Percentiles rank a stretch among this genome's conserved stretches.
phyloP scores from a whole-genome alignment of 2,888 invertebrate species.

The Heliconius aoede region DNA sequence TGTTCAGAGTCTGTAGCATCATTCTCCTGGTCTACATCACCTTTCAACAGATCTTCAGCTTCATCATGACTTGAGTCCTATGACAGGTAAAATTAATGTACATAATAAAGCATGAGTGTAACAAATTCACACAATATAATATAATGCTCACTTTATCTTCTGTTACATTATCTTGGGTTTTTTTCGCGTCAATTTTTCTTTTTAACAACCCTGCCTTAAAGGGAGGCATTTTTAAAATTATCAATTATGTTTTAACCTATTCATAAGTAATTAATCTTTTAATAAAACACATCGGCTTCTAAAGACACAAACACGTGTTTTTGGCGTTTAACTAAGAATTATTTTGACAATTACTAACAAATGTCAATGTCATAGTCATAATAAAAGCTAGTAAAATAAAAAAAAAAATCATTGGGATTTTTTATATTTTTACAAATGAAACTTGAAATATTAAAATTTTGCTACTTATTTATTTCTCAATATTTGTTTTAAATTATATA shows the following conservation, averaged over 20 bases:
- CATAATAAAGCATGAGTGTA: conserved; percentile 18
- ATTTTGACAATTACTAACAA: conserved; percentile 13
- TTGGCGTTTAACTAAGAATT: conserved; percentile 15
- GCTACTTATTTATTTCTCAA: background rate
- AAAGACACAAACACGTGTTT: conserved; percentile 40
- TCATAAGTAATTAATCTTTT: background rate
- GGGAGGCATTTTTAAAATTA: conserved; percentile 68
- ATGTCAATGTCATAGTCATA: conserved; percentile 10
- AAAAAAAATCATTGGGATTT: too few species aligned
- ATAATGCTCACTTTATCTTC: conserved; percentile 55
- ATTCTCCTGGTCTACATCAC: conserved; percentile 59
- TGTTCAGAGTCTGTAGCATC: conserved; percentile 72
- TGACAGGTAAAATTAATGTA: conserved; percentile 16
- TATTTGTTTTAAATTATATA: background rate
- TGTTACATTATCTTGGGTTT: conserved; percentile 48
- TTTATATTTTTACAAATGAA: background rate
- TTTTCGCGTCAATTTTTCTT: conserved; percentile 60
- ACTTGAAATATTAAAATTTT: background rate
- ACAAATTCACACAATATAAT: background rate
- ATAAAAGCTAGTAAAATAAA: too few species aligned
- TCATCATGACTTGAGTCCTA: conserved; percentile 53
- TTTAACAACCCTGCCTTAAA: conserved; percentile 70
- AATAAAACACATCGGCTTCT: conserved; percentile 15
- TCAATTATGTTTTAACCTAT: conserved; percentile 3
- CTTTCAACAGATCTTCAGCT: conserved; percentile 59